Base-by-base conservation (phyloP, 2,113 vertebrate species). In the Capreolus pygargus region DNA sequence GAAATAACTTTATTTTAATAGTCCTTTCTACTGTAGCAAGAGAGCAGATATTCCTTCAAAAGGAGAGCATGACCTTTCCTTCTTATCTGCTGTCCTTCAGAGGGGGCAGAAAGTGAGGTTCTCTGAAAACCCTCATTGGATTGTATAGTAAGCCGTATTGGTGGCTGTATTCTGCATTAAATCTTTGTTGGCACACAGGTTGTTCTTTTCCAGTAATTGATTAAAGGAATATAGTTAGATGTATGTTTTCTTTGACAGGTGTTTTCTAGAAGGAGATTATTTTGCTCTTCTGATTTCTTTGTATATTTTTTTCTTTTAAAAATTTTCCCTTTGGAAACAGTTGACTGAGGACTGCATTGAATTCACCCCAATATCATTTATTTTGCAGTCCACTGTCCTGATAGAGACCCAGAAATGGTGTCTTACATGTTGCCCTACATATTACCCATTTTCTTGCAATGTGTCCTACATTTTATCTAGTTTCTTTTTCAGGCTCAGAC, bases 401-500 rank as follows among this genome's bases (percentile, higher is more conserved):
- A 92, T 67, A 97, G 57, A 67, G 23, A 95, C 55, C 64, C 10
- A 87, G 55, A 83, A 96, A 96, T 15, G 55, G 60, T 54, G 28
- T 88, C 30, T 67, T 70, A 76, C 21, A 21, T 83, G 43, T 2
- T 61, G 19, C 70, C 28, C 39, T 90, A 76, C 61, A 94, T 92
- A 79, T 67, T 86, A 45, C 33, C 50, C 33, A 43, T 33, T 52
- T 81, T 87, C 28, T 74, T 64, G 64, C 25, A 33, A 83, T 39
- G 2, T 67, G 17, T 64, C 15, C 47, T 90, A 76, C 74, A 94
- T 93, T 76, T 79, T 89, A 54, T 55, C 57, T 28, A 39, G 7
- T 94, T 96, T 93, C 33, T 83, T 70, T 96, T 97, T 76, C 70
- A 92, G 92, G 55, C 11, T 97, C 13, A 90, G n/a, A 30, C n/a